These are phyloP conservation scores for Alviniconcha marisindica DNA, from an alignment of 1,140 invertebrate genomes.

Conservation along the genomic window DNA sequence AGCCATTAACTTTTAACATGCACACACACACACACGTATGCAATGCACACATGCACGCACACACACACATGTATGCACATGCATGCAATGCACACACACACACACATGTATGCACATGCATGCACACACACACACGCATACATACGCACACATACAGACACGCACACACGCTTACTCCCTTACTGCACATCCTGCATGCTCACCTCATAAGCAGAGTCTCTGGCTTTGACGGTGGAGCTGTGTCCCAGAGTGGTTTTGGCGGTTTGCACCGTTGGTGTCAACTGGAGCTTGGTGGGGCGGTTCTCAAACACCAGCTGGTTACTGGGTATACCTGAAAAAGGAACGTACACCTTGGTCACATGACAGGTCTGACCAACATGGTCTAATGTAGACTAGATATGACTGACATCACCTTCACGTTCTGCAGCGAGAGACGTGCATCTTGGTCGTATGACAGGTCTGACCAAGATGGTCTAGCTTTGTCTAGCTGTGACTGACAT, in stretches of 20 bases:
- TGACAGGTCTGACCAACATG: too few relatives aligned
- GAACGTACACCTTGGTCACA: too few relatives aligned
- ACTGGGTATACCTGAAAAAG: conserved; percentile 58
- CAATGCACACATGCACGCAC: background rate
- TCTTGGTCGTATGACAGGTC: too few relatives aligned
- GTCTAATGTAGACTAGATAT: too few relatives aligned
- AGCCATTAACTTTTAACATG: background rate
- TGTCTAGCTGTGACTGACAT: too few relatives aligned
- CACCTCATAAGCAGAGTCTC: conserved; percentile 71
- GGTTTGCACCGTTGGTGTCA: conserved; percentile 69
- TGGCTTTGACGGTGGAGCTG: conserved; percentile 61
- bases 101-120: background rate
- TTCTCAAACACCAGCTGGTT: conserved; percentile 62
- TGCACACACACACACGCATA: background rate
- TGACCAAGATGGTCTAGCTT: too few relatives aligned
- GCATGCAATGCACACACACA: background rate
- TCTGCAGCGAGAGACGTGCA: too few relatives aligned
- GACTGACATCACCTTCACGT: too few relatives aligned
- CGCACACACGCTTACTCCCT: too few relatives aligned
- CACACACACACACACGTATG: background rate
- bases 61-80: background rate
- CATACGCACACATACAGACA: background rate
- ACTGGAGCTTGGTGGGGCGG: conserved; percentile 49
- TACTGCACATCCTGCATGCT: too few relatives aligned
- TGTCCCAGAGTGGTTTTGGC: conserved; percentile 72